Conservation (phyloP, 2,797 vertebrate species). For the Premnoplex brunnescens region DNA sequence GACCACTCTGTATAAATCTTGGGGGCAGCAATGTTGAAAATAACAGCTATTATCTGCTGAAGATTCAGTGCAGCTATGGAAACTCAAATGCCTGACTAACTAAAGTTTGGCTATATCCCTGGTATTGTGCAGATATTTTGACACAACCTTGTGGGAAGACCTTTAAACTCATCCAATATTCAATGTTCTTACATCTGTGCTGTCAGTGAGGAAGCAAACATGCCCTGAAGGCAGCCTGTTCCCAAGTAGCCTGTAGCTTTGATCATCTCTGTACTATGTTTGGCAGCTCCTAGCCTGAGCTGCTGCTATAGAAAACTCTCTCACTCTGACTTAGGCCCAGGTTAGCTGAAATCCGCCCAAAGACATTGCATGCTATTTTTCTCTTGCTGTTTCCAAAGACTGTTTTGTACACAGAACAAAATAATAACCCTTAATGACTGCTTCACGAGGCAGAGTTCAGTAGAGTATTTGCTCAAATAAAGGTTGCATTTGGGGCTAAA, state of each 20-base stretch:
- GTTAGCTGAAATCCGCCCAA: constrained; percentile 2
- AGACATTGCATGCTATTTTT: background rate
- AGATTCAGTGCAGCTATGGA: constrained; percentile 24
- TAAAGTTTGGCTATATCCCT: background rate
- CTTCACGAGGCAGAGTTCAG: background rate
- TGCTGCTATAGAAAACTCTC: background rate
- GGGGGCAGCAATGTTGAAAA: constrained; percentile 41
- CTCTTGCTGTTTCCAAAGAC: background rate
- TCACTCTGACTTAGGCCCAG: background rate
- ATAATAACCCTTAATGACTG: background rate
- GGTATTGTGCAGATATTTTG: constrained; percentile 38
- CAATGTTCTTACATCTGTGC: background rate
- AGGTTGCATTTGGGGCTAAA: background rate
- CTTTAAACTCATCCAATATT: background rate
- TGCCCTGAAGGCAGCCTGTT: background rate
- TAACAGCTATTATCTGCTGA: constrained; percentile 48
- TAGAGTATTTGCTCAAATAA: background rate
- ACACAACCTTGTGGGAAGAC: background rate
- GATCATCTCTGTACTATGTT: background rate
- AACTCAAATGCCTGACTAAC: constrained; percentile 8
- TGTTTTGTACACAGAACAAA: background rate
- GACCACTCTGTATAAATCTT: constrained; percentile 46
- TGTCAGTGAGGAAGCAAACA: background rate
- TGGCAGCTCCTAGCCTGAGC: constrained; percentile 3
- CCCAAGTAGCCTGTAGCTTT: background rate